Percentiles rank a stretch among this genome's conserved stretches.
These are phyloP conservation scores for Agrotis ipsilon DNA, from an alignment of 2,888 invertebrate genomes.

Conservation along the genomic window DNA sequence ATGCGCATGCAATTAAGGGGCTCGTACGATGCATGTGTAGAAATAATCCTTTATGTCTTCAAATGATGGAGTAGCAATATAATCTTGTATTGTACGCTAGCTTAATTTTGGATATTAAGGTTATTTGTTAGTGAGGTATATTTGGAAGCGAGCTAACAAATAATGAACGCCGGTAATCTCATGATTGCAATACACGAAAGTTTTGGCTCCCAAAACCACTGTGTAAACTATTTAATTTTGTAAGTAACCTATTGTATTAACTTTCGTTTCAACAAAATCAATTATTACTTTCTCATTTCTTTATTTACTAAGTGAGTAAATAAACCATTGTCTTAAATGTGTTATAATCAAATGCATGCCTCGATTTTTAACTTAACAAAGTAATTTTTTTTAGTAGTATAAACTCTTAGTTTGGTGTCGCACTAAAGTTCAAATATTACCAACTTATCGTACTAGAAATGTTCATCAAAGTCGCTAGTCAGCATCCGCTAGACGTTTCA, in stretches of 20 bases:
- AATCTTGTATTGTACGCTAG: background rate
- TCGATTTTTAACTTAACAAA: too few species aligned
- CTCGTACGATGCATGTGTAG: conserved; percentile 9
- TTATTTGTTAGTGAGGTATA: background rate
- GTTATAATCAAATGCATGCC: background rate
- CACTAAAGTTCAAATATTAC: background rate
- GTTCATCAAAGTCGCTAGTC: conserved; percentile 8
- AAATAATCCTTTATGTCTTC: background rate
- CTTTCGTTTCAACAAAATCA: too few species aligned
- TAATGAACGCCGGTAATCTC: background rate
- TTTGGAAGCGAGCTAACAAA: background rate
- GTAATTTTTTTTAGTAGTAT: too few species aligned
- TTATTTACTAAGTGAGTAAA: background rate
- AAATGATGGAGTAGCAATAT: too few species aligned
- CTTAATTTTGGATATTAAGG: background rate
- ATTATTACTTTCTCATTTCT: background rate
- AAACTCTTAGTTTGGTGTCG: background rate
- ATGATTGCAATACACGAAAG: background rate
- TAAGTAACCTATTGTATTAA: too few species aligned
- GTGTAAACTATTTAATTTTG: too few species aligned
- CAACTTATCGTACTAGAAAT: background rate
- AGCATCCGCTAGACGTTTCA: conserved; percentile 15
- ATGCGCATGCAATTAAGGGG: conserved; percentile 47
- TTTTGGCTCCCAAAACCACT: too few species aligned
- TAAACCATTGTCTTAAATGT: background rate